A percentile compares a stretch with the other conserved stretches of the same genome.
These are phyloP conservation scores for Bathynomus jamesi DNA, from an alignment of 1,140 invertebrate genomes.

Conservation along the genomic window DNA sequence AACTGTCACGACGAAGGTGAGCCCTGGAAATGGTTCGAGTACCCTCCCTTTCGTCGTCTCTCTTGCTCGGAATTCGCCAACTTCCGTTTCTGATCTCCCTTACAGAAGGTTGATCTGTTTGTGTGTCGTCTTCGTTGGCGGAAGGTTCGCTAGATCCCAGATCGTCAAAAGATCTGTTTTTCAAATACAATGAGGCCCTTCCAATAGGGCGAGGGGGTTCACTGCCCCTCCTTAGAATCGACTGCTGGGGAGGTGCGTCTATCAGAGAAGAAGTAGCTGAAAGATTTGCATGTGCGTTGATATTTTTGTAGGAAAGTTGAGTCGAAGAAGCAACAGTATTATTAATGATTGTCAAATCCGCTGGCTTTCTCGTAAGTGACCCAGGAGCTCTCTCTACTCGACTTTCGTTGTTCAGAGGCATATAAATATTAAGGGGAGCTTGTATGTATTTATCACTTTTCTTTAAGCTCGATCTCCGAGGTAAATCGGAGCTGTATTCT, in stretches of 20 bases:
- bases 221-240: slow-evolving; percentile 4
- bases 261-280: neutral
- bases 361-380: slow-evolving; percentile 14
- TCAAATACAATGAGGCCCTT: neutral
- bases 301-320: slow-evolving; percentile 23
- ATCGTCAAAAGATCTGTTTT: slow-evolving; percentile 14
- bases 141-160: neutral
- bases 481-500: neutral
- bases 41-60: slow-evolving; percentile 21
- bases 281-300: slow-evolving; percentile 26
- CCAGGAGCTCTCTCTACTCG: slow-evolving; percentile 19
- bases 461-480: slow-evolving; percentile 16
- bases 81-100: neutral
- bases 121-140: neutral
- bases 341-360: slow-evolving; percentile 30
- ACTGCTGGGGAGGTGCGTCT: neutral
- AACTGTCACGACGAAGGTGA: slow-evolving; percentile 29
- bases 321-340: slow-evolving; percentile 21
- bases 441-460: slow-evolving; percentile 27
- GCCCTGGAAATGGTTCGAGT: slow-evolving; percentile 30
- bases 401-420: slow-evolving; percentile 26
- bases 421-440: slow-evolving; percentile 30
- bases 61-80: slow-evolving; percentile 6
- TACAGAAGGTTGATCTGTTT: neutral
- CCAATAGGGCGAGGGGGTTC: slow-evolving; percentile 9